Percentiles rank a stretch among this genome's conserved stretches.
phyloP scores from a whole-genome alignment of 2,113 vertebrate genomes.

The Anas platyrhynchos region DNA sequence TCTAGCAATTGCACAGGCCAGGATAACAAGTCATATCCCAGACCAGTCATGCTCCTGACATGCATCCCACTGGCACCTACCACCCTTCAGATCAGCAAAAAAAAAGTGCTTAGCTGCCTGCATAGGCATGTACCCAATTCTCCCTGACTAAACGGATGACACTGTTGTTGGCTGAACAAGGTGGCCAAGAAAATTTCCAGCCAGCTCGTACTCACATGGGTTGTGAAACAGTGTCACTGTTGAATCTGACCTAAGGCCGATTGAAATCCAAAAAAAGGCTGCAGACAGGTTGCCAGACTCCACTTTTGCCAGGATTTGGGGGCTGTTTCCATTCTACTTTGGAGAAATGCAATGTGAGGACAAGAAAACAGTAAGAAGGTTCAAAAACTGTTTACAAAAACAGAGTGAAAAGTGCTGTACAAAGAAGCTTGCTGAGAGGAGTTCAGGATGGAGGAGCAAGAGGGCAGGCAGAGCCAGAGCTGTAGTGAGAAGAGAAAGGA shows the following conservation, averaged over 20 bases:
- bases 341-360: not conserved
- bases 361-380: not conserved
- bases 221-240: not conserved
- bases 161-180: not conserved
- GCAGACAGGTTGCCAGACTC: not conserved
- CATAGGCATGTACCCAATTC: not conserved
- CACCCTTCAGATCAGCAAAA: conserved; percentile 1
- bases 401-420: not conserved
- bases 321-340: not conserved
- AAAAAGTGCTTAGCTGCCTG: not conserved
- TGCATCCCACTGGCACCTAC: not conserved
- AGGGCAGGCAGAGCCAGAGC: not conserved
- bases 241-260: not conserved
- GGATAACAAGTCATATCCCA: not conserved
- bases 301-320: not conserved
- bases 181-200: not conserved
- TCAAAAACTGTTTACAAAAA: not conserved
- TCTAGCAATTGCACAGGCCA: not conserved
- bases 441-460: not conserved
- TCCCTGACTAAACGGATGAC: conserved; percentile 15
- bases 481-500: not conserved
- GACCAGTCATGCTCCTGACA: not conserved
- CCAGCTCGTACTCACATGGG: not conserved
- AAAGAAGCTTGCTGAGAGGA: not conserved
- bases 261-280: not conserved